Base-by-base conservation (phyloP, 2,113 vertebrate species). In the Scolopax mira region DNA sequence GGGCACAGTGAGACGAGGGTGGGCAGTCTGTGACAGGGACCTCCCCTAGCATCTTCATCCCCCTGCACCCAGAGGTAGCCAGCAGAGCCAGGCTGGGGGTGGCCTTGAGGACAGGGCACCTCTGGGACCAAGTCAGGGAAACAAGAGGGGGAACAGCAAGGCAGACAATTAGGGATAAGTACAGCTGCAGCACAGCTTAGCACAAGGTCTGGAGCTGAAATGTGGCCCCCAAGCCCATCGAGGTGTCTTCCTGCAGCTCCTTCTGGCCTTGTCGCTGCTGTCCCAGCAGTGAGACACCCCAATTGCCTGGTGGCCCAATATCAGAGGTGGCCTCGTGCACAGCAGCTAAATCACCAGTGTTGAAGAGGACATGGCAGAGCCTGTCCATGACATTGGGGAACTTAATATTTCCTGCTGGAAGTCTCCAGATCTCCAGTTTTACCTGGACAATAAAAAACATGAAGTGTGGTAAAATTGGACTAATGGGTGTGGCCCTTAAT, bases 201-300 rank as follows among this genome's bases (percentile, higher is more conserved):
- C 30, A 30, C 0, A 1, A 80, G 60, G 10, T 21, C 60, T 75
- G 39, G 44, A 60, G 72, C 35, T 73, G 84, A 84, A 73, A 78
- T 10, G 33, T 2, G 7, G 15, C 16, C 18, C 60, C 21, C 49
- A 52, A 57, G 14, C 7, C n/a, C 0, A 0, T 5, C 25, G 22
- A 54, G 24, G 60, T 41, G 19, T 82, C 39, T 42, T 85, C 33
- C 69, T 3, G 1, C 48, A 60, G 42, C 35, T 86, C 11, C 41
- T 81, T 33, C 65, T 57, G 46, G 44, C 21, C 24, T 6, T 4
- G 1, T 3, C 7, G 0, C 80, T 69, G 30, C 41, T 84, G 42
- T 80, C 27, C 23, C 46, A 64, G 55, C 60, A 31, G 3, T 9
- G 28, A 74, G 18, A 62, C 23, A 2, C 1, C 39, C 44, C n/a